These are phyloP conservation scores for Nannospalax galili DNA, from an alignment of 2,113 vertebrate genomes.

Conservation along the genomic window DNA sequence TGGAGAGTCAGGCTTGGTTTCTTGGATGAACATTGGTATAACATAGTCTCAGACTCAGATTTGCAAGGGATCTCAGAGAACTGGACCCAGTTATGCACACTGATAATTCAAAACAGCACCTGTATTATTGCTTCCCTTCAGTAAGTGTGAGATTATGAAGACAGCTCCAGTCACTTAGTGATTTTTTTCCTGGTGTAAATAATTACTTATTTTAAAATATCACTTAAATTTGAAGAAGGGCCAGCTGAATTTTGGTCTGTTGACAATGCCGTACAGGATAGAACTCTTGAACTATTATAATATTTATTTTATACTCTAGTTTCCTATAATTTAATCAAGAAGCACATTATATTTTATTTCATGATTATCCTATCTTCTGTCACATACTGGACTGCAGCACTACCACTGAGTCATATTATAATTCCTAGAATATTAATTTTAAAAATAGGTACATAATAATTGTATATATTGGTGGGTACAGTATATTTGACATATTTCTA, in stretches of 20 bases:
- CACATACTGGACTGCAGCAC: too few relatives aligned
- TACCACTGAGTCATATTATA: not conserved
- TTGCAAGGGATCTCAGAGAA: not conserved
- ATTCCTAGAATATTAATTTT: not conserved
- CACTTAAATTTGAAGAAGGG: not conserved
- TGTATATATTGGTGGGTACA: not conserved
- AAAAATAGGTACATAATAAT: not conserved
- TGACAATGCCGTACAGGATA: not conserved
- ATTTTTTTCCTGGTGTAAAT: not conserved
- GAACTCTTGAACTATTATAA: not conserved
- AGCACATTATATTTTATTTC: not conserved
- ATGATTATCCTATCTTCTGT: not conserved
- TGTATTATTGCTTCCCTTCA: not conserved
- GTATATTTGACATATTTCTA: not conserved
- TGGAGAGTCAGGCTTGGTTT: not conserved
- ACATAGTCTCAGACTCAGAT: not conserved
- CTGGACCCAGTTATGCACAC: not conserved
- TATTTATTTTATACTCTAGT: not conserved
- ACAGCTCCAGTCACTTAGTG: not conserved
- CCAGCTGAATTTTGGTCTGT: not conserved
- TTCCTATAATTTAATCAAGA: slow-evolving; percentile 1
- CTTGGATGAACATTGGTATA: not conserved
- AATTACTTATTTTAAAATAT: slow-evolving; percentile 15
- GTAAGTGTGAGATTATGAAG: not conserved
- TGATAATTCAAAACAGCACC: slow-evolving; percentile 6